Evolutionary conservation across 2,888 invertebrate species (phyloP), one percentile per base, ranked within the genome.

Genomic region (Isotomurus palustris): DNA sequence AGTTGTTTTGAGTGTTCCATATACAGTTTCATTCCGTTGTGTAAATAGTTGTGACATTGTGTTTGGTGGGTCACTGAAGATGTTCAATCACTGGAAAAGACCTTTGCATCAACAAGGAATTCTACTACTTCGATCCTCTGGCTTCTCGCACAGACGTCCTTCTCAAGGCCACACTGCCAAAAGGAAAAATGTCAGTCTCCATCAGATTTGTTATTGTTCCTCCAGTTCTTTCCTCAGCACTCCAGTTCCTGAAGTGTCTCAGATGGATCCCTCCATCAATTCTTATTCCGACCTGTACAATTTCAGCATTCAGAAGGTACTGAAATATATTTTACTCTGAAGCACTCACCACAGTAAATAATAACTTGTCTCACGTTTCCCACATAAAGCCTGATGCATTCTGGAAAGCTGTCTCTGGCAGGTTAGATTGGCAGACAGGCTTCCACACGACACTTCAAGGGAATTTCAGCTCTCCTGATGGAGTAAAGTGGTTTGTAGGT

Each of bases 231-330:
- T 67, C 41, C 50, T 69, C 28, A 61, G 58, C 21, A 64, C 69
- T 2, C 62, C 65, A 2, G 64, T 69, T 48, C 67, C 69, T 5
- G 69, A 69, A 54, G 45, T 66, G 6, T 22, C 58, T 2, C 58
- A 66, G 41, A 64, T 69, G 64, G 56, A 59, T 36, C 64, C 66
- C 10, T 49, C 38, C 32, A 66, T 67, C 29, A 59, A 62, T 29
- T 56, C 60, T 17, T 64, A 69, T 45, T 48, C 59, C 35, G 67
- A 69, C 32, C 43, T 69, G 38, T 59, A 69, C 56, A 64, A 66
- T 25, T 67, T 69, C 38, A 69, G 69, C 25, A 28, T 69, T 36
- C 64, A 69, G 24, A 66, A 67, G 62, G 69, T 67, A 40, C 47
- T 48, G 2, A 45, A 38, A 38, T 17, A 38, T 10, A 14, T 32